Evolutionary conservation across 2,888 invertebrate species (phyloP).

Genomic region (Folsomia candida): DNA sequence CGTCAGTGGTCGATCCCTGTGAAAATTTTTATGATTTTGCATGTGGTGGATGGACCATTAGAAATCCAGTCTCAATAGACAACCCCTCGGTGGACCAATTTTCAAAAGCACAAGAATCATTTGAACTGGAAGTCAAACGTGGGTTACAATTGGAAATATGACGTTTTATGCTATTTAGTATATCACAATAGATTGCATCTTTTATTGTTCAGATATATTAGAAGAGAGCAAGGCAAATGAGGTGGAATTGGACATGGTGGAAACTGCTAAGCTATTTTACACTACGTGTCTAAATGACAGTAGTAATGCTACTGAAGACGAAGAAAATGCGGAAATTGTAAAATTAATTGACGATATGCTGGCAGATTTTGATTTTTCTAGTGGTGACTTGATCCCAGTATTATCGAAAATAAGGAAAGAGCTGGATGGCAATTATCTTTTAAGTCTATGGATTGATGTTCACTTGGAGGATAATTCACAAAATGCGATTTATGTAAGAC

Average conservation of each 20-base stretch:
- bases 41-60: constrained; percentile 57
- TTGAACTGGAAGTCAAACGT: constrained; percentile 61
- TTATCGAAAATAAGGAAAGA: constrained; percentile 54
- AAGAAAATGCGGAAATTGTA: neutral
- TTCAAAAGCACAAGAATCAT: constrained; percentile 61
- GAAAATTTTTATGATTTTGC: constrained; percentile 57
- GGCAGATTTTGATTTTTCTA: neutral
- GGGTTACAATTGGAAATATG: constrained; percentile 38
- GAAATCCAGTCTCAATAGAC: constrained; percentile 54
- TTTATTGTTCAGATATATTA: constrained; percentile 52
- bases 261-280: neutral
- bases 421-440: constrained; percentile 54
- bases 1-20: constrained; percentile 55
- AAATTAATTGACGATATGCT: neutral
- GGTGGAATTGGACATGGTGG: neutral
- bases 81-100: constrained; percentile 61
- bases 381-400: neutral
- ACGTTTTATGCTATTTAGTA: neutral
- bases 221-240: constrained; percentile 32
- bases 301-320: neutral
- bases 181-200: constrained; percentile 16
- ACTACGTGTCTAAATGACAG: neutral
- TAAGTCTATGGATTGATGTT: constrained; percentile 53
- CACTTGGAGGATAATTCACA: constrained; percentile 52
- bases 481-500: constrained; percentile 54